These are phyloP conservation scores for Psylliodes chrysocephalus DNA, from an alignment of 2,888 invertebrate species.

Conservation along the genomic window DNA sequence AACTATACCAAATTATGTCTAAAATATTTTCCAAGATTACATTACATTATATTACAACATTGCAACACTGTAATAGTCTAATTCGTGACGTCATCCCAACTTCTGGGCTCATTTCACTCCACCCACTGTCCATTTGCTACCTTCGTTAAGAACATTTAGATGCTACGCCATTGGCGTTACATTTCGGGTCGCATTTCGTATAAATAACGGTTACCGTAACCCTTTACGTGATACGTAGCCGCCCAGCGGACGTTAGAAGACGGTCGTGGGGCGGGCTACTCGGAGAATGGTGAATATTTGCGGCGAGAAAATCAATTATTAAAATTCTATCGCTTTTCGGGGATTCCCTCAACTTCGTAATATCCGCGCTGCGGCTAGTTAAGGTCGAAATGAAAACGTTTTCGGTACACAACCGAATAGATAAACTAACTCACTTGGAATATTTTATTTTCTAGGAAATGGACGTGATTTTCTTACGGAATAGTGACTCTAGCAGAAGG, in stretches of 20 bases:
- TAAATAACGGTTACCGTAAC: conserved; percentile 38
- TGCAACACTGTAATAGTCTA: too few species aligned
- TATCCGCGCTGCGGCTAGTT: conserved; percentile 39
- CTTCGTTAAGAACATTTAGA: too few species aligned
- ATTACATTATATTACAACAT: too few species aligned
- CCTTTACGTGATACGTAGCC: conserved; percentile 30
- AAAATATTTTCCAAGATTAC: too few species aligned
- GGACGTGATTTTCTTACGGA: too few species aligned
- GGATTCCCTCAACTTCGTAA: conserved; percentile 44
- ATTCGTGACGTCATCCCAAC: too few species aligned
- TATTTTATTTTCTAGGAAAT: not conserved
- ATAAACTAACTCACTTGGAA: not conserved
- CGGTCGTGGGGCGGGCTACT: conserved; percentile 31
- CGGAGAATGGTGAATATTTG: conserved; percentile 41
- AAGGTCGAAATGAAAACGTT: conserved; percentile 7
- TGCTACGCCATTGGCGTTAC: conserved; percentile 15
- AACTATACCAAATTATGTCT: too few species aligned
- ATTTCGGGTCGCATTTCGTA: conserved; percentile 36
- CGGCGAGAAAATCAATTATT: conserved; percentile 47
- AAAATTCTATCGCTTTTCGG: conserved; percentile 48
- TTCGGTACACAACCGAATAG: not conserved
- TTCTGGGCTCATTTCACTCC: too few species aligned
- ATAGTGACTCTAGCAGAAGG: too few species aligned
- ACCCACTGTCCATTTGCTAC: too few species aligned
- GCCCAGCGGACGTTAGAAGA: conserved; percentile 24